phyloP scores from a whole-genome alignment of 2,797 vertebrate species.

The Epinephelus coioides region DNA sequence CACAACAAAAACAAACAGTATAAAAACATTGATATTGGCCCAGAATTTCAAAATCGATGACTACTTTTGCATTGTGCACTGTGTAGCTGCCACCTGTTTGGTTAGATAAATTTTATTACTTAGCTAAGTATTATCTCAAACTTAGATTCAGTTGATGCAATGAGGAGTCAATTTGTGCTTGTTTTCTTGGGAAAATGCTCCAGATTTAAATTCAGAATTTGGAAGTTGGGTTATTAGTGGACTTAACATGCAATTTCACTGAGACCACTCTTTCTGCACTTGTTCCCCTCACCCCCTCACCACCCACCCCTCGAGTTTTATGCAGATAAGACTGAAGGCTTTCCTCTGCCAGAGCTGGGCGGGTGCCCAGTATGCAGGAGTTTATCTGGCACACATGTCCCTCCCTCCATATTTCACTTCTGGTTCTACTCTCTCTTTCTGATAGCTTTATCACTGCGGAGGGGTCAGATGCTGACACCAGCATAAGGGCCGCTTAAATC shows the following conservation, averaged over 20 bases:
- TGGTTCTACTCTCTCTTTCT: conserved; percentile 83
- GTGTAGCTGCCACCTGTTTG: background rate
- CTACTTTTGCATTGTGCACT: background rate
- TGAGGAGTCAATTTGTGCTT: background rate
- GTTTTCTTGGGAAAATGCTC: background rate
- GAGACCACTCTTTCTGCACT: conserved; percentile 47
- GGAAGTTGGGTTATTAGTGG: conserved; percentile 26
- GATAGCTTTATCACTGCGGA: conserved; percentile 87
- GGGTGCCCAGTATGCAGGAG: conserved; percentile 79
- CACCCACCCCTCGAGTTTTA: conserved; percentile 47
- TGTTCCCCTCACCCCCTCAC: background rate
- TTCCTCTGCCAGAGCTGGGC: conserved; percentile 69
- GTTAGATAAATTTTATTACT: conserved; percentile 9
- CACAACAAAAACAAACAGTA: too few species aligned
- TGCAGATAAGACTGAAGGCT: conserved; percentile 77
- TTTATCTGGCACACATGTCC: conserved; percentile 81
- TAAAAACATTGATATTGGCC: too few species aligned
- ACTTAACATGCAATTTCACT: conserved; percentile 49
- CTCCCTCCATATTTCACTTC: conserved; percentile 85
- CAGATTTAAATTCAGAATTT: conserved; percentile 22
- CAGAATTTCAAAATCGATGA: background rate
- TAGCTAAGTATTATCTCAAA: conserved; percentile 8
- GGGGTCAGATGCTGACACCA: conserved; percentile 88
- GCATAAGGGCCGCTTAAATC: conserved; percentile 87
- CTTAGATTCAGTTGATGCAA: conserved; percentile 1